These are phyloP conservation scores for Zophobas atratus DNA, from an alignment of 1,140 invertebrate species.

Conservation along the genomic window DNA sequence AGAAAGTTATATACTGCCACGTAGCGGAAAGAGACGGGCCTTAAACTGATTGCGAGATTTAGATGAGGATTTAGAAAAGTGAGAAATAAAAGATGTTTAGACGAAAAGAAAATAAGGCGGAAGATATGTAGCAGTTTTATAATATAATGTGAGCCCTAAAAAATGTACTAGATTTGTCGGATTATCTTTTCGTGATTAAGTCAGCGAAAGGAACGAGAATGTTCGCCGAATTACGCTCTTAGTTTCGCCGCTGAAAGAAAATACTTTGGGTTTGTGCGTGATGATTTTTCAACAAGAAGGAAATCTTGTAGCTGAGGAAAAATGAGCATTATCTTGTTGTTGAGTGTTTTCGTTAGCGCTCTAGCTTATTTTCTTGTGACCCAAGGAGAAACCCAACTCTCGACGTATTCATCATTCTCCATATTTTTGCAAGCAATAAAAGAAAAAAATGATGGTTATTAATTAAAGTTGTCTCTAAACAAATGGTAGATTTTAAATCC, in stretches of 20 bases:
- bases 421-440: constrained; percentile 38
- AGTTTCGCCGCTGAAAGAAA: background rate
- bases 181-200: background rate
- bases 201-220: background rate
- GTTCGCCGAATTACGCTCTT: background rate
- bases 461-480: constrained; percentile 18
- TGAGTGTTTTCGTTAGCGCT: background rate
- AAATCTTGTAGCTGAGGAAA: constrained; percentile 5
- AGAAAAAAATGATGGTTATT: constrained; percentile 42
- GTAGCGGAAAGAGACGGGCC: constrained; percentile 4
- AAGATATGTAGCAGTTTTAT: background rate
- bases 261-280: background rate
- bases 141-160: background rate
- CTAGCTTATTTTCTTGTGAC: constrained; percentile 25
- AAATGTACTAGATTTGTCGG: background rate
- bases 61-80: constrained; percentile 32
- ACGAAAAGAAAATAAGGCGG: background rate
- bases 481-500: no score
- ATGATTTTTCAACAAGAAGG: constrained; percentile 19
- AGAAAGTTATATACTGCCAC: constrained; percentile 27
- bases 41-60: constrained; percentile 36
- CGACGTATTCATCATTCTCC: constrained; percentile 5
- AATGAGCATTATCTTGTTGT: constrained; percentile 17
- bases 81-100: constrained; percentile 14
- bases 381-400: background rate